Percentiles rank a stretch among this genome's conserved stretches.
phyloP scores from a whole-genome alignment of 2,888 invertebrate species.

The Acheta domesticus region DNA sequence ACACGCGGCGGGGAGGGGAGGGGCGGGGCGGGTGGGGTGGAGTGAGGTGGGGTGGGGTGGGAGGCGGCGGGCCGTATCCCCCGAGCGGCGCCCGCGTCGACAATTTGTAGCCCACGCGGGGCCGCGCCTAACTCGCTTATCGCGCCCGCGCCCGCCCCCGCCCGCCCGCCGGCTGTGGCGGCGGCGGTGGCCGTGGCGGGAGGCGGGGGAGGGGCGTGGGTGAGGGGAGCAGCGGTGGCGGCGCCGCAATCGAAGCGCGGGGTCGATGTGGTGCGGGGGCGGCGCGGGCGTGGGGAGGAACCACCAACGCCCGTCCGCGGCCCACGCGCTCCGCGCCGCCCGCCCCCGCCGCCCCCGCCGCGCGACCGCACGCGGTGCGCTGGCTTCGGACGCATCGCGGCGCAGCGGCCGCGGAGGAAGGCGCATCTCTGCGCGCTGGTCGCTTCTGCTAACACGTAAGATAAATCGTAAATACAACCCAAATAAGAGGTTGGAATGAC shows the following conservation, averaged over 20 bases:
- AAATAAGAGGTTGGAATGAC: no score
- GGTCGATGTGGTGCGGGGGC: not conserved
- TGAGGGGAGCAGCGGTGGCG: no score
- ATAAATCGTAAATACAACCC: no score
- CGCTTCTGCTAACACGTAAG: no score
- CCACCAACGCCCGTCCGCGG: no score
- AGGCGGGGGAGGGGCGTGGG: not conserved
- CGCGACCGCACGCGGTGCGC: no score
- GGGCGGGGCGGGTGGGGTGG: slow-evolving; percentile 19
- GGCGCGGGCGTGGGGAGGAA: no score
- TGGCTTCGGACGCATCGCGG: no score
- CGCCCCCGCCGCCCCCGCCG: no score
- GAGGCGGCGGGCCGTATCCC: not conserved
- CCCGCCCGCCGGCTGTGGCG: not conserved
- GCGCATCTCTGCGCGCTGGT: no score
- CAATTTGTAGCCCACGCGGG: slow-evolving; percentile 18
- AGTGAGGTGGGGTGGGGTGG: not conserved
- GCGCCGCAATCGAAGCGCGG: not conserved
- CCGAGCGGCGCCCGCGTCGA: not conserved
- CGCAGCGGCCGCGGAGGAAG: no score
- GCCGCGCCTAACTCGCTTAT: slow-evolving; percentile 18
- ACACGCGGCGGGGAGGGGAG: not conserved
- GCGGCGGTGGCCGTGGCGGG: not conserved
- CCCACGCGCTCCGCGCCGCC: no score
- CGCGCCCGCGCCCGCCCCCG: not conserved